Conservation (phyloP, 2,113 vertebrate genomes). For the Neoarius graeffei region DNA sequence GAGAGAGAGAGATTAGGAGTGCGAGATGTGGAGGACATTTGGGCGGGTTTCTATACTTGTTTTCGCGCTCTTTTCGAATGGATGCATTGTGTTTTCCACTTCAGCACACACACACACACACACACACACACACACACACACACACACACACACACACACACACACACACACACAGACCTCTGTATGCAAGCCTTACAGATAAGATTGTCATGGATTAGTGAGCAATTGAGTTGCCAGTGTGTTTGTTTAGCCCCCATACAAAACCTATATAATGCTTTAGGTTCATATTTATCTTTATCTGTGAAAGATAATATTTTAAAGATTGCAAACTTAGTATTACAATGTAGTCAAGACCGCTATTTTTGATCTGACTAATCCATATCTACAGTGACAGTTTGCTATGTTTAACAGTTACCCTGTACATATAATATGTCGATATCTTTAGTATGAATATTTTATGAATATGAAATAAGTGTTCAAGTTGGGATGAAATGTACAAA, state of each 20-base stretch:
- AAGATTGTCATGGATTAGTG: not conserved
- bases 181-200: conserved; percentile 1
- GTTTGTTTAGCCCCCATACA: conserved; percentile 3
- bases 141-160: conserved; percentile 32
- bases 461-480: not conserved
- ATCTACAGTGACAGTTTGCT: not conserved
- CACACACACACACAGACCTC: conserved; percentile 10
- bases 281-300: not conserved
- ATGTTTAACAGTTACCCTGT: not conserved
- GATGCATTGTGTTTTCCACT: conserved; percentile 60
- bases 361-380: not conserved
- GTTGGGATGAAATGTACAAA: not conserved
- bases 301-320: not conserved
- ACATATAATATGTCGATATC: not conserved
- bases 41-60: conserved; percentile 53
- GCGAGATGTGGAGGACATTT: conserved; percentile 24
- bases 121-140: too few relatives aligned
- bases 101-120: conserved; percentile 25
- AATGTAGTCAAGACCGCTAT: not conserved
- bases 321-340: not conserved
- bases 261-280: not conserved
- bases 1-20: not conserved
- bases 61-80: conserved; percentile 59
- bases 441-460: not conserved
- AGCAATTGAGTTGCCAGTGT: not conserved